phyloP scores from a whole-genome alignment of 2,113 vertebrate genomes.

The Andinoacara biseriatus region DNA sequence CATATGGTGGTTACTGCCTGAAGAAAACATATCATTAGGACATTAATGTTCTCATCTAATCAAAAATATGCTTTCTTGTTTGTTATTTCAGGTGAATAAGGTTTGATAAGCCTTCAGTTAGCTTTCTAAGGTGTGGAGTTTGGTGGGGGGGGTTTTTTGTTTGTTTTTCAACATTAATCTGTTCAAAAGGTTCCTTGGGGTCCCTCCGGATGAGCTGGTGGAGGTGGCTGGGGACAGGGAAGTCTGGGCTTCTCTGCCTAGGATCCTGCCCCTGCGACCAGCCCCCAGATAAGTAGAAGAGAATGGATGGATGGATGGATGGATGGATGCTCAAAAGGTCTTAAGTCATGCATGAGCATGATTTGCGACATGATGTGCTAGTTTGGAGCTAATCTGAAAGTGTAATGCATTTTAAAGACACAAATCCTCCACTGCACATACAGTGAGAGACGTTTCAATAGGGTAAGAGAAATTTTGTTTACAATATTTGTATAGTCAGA shows the following conservation, averaged over 20 bases:
- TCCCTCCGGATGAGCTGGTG: no score
- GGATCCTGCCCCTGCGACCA: no score
- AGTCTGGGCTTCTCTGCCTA: no score
- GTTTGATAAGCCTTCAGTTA: not conserved
- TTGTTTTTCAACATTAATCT: no score
- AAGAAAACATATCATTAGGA: not conserved
- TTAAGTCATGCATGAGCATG: not conserved
- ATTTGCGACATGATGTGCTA: not conserved
- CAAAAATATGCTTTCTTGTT: not conserved
- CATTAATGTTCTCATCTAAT: not conserved
- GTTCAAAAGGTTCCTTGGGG: not conserved
- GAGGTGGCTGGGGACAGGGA: no score
- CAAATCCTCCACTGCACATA: not conserved
- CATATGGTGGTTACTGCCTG: not conserved
- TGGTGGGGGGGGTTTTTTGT: not conserved
- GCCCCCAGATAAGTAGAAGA: no score
- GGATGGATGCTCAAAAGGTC: not conserved
- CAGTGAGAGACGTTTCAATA: not conserved
- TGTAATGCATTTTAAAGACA: not conserved
- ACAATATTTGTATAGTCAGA: not conserved
- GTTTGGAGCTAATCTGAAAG: not conserved
- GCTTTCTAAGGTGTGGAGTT: not conserved
- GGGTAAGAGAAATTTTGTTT: not conserved
- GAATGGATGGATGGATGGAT: no score
- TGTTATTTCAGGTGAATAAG: not conserved